A percentile compares a stretch with the other conserved stretches of the same genome.
phyloP scores from a whole-genome alignment of 2,113 vertebrate species.

The Pao palembangensis region DNA sequence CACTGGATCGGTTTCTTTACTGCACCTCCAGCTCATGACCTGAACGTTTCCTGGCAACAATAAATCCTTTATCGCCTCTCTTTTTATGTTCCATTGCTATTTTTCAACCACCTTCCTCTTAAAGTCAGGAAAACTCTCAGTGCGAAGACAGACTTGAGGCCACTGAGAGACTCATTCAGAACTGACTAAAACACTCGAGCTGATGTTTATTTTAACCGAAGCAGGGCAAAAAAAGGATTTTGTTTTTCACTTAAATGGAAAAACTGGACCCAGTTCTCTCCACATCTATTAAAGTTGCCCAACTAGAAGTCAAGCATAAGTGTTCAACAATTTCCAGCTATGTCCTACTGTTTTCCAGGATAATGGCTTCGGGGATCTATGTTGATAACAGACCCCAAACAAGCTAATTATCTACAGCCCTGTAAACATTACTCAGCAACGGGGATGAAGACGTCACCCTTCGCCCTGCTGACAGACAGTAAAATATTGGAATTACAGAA shows the following conservation, averaged over 20 bases:
- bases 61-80: background rate
- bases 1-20: slow-evolving; percentile 5
- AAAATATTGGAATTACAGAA: too few species aligned
- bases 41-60: background rate
- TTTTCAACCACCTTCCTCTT: slow-evolving; percentile 3
- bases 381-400: background rate
- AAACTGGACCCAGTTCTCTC: background rate
- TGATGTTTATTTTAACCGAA: too few species aligned
- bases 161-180: background rate
- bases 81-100: background rate
- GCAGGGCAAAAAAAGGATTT: too few species aligned
- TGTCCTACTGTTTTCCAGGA: background rate
- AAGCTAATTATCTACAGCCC: too few species aligned
- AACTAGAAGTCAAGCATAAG: too few species aligned
- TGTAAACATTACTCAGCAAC: background rate
- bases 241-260: background rate
- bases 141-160: slow-evolving; percentile 6
- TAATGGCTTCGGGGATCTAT: background rate
- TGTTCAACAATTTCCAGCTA: background rate
- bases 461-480: background rate
- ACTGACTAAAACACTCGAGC: slow-evolving; percentile 7
- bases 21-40: background rate
- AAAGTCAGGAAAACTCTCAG: background rate
- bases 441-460: background rate
- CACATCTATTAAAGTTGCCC: too few species aligned